Base-by-base conservation (phyloP, 2,888 invertebrate species). In the Hetaerina titia region DNA sequence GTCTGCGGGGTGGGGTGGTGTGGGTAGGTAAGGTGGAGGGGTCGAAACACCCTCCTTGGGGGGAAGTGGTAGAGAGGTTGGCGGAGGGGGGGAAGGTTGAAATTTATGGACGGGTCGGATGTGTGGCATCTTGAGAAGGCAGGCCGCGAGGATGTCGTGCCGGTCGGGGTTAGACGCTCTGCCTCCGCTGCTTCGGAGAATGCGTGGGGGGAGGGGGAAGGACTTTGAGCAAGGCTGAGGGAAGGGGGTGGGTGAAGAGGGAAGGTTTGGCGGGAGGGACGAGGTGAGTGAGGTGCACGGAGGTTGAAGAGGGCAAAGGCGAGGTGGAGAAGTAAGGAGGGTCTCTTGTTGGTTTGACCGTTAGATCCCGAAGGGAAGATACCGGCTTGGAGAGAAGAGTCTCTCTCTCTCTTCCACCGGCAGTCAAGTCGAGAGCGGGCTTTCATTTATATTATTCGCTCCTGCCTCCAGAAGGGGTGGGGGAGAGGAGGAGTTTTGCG, bases 261-360 rank as follows among this genome's bases (percentile, higher is more conserved):
- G 63, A 5, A 19, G 13, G 5, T 63, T 5, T 15, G 63, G 31
- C 11, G 25, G 81, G 25, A 13, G 0, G 81, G 11, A 31, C 9
- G 81, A 13, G 25, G 6, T 31, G 31, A 22, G 25, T 15, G 60
- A 17, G 11, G 9, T 9, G 6, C 25, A 7, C 11, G 11, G 81
- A 81, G 81, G 81, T 81, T 81, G 81, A 69, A 69, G 69, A 81
- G 81, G 81, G 81, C 81, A 81, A 81, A 81, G 81, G 81, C 25
- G 81, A 81, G 31, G 25, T 0, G 63, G 17, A 19, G 63, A 13
- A 19, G 63, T n/a, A n/a, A 69, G n/a, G 69, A 69, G 22, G 69
- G 31, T 81, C 25, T 81, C 60, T 17, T 31, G 81, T 81, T 15
- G 81, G 81, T 25, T 15, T 81, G 81, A 81, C 81, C 81, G 81